Base-by-base conservation (phyloP, 2,113 vertebrate genomes). In the Indicator indicator region DNA sequence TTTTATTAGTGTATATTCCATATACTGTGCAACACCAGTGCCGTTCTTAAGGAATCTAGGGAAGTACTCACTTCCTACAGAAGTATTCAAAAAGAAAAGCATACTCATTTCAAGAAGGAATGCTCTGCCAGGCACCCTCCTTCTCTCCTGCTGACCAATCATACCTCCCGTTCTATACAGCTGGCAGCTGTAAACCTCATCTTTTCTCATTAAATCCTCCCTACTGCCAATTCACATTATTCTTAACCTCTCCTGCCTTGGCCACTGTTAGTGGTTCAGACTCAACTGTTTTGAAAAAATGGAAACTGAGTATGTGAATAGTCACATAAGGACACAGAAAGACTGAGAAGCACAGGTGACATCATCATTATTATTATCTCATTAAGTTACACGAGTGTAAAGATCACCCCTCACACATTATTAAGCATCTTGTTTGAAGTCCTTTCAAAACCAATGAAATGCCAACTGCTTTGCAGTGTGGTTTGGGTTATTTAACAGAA, bases 121-220 rank as follows among this genome's bases (percentile, higher is more conserved):
- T 18, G 46, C 68, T 70, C 55, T 83, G 64, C 42, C 78, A 76
- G 21, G 32, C 30, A 64, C 16, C 36, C 28, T 87, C 44, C 46
- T 52, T 24, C 9, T 42, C 44, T 86, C 73, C 81, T 62, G 44
- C 58, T 73, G 73, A 71, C 33, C 0, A 0, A 58, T 55, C 58
- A 27, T 26, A n/a, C 46, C 70, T 58, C 36, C 36, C 8, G 30
- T 65, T 62, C 27, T 9, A 55, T 0, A 0, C 12, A 27, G 16
- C 33, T 8, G 19, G 55, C n/a, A 91, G 68, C 44, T 79, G 63
- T 50, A 67, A 92, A 52, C 6, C 16, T 74, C 24, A 9, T 62
- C 52, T 36, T 75, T 55, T 36, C 59, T 89, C 77, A 82, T 7
- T 1, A 0, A 32, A n/a, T 62, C 63, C 48, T 82, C 93, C 50